A percentile compares a stretch with the other conserved stretches of the same genome.
Evolutionary conservation across 2,888 invertebrate genomes (phyloP).

Genomic region (Diaperis boleti): DNA sequence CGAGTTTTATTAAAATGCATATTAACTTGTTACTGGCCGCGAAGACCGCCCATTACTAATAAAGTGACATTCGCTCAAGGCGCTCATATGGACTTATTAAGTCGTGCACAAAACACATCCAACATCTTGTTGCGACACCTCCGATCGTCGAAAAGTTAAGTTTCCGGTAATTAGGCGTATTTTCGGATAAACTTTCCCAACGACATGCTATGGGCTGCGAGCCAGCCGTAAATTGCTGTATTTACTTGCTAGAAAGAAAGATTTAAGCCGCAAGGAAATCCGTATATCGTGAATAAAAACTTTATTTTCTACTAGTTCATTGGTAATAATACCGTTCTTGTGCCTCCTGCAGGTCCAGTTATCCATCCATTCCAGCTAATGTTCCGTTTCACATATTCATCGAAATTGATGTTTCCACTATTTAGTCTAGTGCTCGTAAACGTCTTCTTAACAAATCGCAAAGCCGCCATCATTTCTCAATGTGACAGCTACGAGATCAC

Average conservation of each 20-base stretch:
- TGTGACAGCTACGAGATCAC: conserved; percentile 56
- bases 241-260: conserved; percentile 53
- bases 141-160: neutral
- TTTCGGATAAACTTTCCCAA: conserved; percentile 23
- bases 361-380: conserved; percentile 14
- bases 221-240: conserved; percentile 55
- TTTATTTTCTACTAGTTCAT: neutral
- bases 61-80: conserved; percentile 65
- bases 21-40: conserved; percentile 65
- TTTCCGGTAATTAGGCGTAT: conserved; percentile 11
- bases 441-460: conserved; percentile 57
- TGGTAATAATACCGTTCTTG: neutral
- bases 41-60: conserved; percentile 65
- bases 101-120: conserved; percentile 36
- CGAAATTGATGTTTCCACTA: conserved; percentile 45
- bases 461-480: conserved; percentile 56
- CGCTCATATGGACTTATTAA: conserved; percentile 45
- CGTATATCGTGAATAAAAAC: conserved; percentile 27
- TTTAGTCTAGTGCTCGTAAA: conserved; percentile 57
- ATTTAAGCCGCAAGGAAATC: conserved; percentile 49
- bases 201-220: conserved; percentile 51
- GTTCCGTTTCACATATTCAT: conserved; percentile 25
- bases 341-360: conserved; percentile 29
- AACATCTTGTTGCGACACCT: conserved; percentile 15
- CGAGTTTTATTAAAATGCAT: conserved; percentile 66